Evolutionary conservation across 2,113 vertebrate genomes (phyloP), one percentile per base, ranked within the genome.

Genomic region (Gasterosteus aculeatus): DNA sequence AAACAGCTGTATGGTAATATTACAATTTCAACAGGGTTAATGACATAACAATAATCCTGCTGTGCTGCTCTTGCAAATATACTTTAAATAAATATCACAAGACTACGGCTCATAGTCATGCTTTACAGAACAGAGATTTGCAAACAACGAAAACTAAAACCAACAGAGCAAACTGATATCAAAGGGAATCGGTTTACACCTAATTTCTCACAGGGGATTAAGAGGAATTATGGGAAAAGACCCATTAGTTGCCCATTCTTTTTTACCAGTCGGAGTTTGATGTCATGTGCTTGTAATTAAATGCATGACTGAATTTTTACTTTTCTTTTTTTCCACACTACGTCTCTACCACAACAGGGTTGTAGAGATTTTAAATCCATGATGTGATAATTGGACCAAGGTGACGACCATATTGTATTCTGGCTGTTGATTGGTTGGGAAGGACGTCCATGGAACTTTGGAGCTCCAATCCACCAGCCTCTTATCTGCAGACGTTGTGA

Each of bases 251-350:
- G 56, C 41, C 31, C 18, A 7, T 26, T 65, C 35, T 62, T 71
- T 74, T 31, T 60, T 7, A 0, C 29, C 15, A 44, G 64, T 61
- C 54, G 42, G n/a, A 53, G 49, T 60, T 69, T 62, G 47, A 12
- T 38, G 38, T 84, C 81, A 80, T 83, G 81, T 65, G 78, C 22
- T 69, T 72, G 33, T 65, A 75, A 57, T 87, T 78, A 78, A 64
- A 78, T 72, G 71, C 70, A 33, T 75, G 71, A 65, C 74, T 81
- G 81, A 33, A 46, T 16, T 53, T 68, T 74, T 33, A 19, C 14
- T 69, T 64, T 14, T 6, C 39, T 31, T 6, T 58, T 15, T 62
- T 68, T 5, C 10, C 12, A 16, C 15, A 46, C 14, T 44, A 14
- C 42, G 12, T 15, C 10, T 15, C 42, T 44, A 22, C 19, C 18